Percentiles rank a stretch among this genome's conserved stretches.
These are phyloP conservation scores for Tyria jacobaeae DNA, from an alignment of 2,888 invertebrate species.

Conservation along the genomic window DNA sequence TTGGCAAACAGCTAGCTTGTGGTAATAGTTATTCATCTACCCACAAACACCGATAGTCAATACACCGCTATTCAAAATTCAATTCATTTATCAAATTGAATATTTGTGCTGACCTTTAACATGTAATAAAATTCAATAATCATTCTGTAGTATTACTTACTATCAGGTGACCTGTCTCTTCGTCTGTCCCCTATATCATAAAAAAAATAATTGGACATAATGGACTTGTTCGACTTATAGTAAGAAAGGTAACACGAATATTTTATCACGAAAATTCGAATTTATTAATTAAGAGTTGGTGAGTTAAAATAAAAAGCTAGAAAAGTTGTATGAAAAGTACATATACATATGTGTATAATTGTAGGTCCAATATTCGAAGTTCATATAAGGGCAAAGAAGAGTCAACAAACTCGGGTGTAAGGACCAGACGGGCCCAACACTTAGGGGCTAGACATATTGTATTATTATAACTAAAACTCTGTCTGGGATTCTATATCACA, in stretches of 20 bases:
- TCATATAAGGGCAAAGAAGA: conserved; percentile 24
- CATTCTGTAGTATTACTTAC: no score
- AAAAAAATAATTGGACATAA: no score
- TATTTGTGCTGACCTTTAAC: background rate
- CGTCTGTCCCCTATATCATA: no score
- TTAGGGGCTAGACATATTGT: conserved; percentile 21
- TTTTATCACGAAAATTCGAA: no score
- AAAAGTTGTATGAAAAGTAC: background rate
- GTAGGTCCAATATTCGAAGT: conserved; percentile 11
- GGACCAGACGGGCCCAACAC: conserved; percentile 30
- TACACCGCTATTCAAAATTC: background rate
- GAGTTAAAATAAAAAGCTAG: background rate
- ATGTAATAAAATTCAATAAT: background rate
- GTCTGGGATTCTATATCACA: conserved; percentile 6
- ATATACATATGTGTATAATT: no score
- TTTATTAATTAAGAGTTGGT: no score
- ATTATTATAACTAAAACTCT: conserved; percentile 22
- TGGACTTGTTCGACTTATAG: no score
- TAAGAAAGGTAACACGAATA: no score
- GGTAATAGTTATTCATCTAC: background rate
- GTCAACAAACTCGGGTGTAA: conserved; percentile 40
- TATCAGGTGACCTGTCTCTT: no score
- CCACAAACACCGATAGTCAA: background rate
- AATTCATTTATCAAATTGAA: background rate
- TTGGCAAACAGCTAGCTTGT: no score